phyloP scores from a whole-genome alignment of 1,140 invertebrate genomes.

The Atta texana region DNA sequence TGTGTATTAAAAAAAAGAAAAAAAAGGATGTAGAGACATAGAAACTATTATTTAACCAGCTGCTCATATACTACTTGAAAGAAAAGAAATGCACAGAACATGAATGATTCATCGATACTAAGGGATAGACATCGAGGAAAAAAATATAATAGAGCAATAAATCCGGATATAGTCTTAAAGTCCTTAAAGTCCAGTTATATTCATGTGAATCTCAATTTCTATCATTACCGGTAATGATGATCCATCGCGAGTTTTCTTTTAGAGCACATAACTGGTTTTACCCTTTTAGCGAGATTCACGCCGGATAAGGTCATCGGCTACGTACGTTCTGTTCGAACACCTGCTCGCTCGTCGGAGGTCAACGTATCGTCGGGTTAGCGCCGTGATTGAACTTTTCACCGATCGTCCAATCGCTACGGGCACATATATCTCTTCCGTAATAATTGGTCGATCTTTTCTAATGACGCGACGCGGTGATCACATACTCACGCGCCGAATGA shows the following conservation, averaged over 20 bases:
- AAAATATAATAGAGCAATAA: background rate
- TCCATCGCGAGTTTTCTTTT: slow-evolving; percentile 19
- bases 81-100: too few relatives aligned
- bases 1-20: too few relatives aligned
- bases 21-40: too few relatives aligned
- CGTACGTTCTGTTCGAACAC: slow-evolving; percentile 50
- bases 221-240: slow-evolving; percentile 36
- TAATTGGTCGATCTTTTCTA: slow-evolving; percentile 41
- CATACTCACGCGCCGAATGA: background rate
- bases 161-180: slow-evolving; percentile 6
- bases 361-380: slow-evolving; percentile 57
- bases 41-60: too few relatives aligned
- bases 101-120: too few relatives aligned
- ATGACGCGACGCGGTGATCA: slow-evolving; percentile 2
- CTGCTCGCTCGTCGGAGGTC: slow-evolving; percentile 57
- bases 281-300: slow-evolving; percentile 66
- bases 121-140: background rate
- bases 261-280: slow-evolving; percentile 59
- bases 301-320: slow-evolving; percentile 62
- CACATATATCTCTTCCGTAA: slow-evolving; percentile 52
- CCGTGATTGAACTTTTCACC: slow-evolving; percentile 66
- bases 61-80: too few relatives aligned
- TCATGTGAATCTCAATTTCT: slow-evolving; percentile 20
- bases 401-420: slow-evolving; percentile 28
- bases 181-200: slow-evolving; percentile 22